Evolutionary conservation across 1,140 invertebrate genomes (phyloP).

Genomic region (Conopomorpha cramerella): DNA sequence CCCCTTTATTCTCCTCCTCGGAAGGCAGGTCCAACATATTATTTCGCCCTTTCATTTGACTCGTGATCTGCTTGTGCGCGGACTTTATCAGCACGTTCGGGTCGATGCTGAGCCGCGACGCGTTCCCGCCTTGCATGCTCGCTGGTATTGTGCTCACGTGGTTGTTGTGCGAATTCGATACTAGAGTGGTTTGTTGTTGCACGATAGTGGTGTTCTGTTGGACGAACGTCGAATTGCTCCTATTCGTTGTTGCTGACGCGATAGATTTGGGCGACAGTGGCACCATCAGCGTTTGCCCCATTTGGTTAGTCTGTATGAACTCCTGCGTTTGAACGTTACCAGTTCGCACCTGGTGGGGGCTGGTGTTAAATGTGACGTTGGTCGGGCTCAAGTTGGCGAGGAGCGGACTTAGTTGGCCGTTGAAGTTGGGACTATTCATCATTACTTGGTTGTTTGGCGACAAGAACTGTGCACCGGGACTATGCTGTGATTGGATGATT

Average conservation of each 20-base stretch:
- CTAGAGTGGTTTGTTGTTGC: constrained; percentile 67
- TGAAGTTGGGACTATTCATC: constrained; percentile 74
- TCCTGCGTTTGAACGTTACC: constrained; percentile 68
- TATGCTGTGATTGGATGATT: constrained; percentile 71
- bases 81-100: constrained; percentile 26
- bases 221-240: constrained; percentile 74
- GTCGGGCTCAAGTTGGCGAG: constrained; percentile 75
- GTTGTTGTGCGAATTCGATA: constrained; percentile 70
- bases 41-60: constrained; percentile 13
- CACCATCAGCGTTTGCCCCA: constrained; percentile 79
- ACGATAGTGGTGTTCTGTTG: constrained; percentile 74
- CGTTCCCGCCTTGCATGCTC: constrained; percentile 21
- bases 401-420: constrained; percentile 78
- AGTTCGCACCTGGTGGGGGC: constrained; percentile 61
- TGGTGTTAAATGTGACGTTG: constrained; percentile 69
- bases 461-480: constrained; percentile 71
- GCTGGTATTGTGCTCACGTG: constrained; percentile 24
- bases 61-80: constrained; percentile 18
- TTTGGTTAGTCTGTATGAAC: constrained; percentile 70
- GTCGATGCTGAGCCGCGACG: constrained; percentile 58
- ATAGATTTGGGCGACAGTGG: constrained; percentile 70
- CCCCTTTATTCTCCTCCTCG: constrained; percentile 12
- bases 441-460: constrained; percentile 76
- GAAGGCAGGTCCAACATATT: constrained; percentile 15
- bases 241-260: constrained; percentile 62